Base-by-base conservation (phyloP, 1,140 invertebrate species). In the Leguminivora glycinivorella region DNA sequence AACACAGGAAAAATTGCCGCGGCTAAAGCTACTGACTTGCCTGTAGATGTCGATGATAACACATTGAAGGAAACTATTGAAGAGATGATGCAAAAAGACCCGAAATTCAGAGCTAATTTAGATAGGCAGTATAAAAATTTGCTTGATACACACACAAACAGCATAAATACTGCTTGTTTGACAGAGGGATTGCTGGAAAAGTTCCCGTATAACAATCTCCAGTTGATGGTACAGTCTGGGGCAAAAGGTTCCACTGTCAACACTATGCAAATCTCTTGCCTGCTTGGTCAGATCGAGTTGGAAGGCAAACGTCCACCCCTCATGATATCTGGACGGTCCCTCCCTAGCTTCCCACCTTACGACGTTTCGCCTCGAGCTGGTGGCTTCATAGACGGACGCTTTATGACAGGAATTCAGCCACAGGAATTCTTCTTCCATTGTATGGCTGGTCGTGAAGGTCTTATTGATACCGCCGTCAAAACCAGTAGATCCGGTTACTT, bases 391-490 rank as follows among this genome's bases (percentile, higher is more conserved):
- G 96, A 97, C 79, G 96, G 97, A 2, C 93, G 99, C 29, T 99
- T 99, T 82, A 96, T 99, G 94, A 99, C 98, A 0, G 99, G 99
- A 68, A 98, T 99, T 74, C 95, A 97, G 82, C 98, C 98, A 0
- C 98, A 99, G 91, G 98, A 99, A 85, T 99, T 99, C 84, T 99
- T 99, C 92, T 99, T 99, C 90, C 98, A 99, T 94, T 99, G 98
- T 86, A 99, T 99, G 98, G 99, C 99, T 67, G 99, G 99, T 73
- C 94, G 99, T 91, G 99, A 99, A 94, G 96, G 96, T 92, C 92
- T 97, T 1, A 96, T 97, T 80, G 96, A 97, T 94, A 97, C 96
- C 7, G 96, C 96, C 72, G 96, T 97, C 0, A 97, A 97, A 92
- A 99, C 99, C 6, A 99, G 98, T 92, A 94, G 98, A 75, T 98